These are phyloP conservation scores for Athripsodes cinereus DNA, from an alignment of 2,888 invertebrate genomes.

Conservation along the genomic window DNA sequence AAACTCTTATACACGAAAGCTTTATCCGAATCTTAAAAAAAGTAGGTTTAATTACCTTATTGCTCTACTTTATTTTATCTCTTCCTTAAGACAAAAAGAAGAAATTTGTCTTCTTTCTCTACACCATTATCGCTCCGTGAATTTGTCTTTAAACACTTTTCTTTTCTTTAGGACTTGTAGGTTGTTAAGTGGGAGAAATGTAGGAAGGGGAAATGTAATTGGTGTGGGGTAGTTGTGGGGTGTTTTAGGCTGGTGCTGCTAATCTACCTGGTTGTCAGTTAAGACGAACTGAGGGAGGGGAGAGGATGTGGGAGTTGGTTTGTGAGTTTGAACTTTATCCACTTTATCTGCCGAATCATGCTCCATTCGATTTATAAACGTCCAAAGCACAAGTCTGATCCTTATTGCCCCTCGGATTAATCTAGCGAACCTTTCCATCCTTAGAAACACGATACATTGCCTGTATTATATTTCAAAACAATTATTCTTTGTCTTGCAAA, in stretches of 20 bases:
- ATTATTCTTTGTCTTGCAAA: no score
- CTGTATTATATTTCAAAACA: no score
- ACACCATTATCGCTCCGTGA: slow-evolving; percentile 2
- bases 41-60: neutral
- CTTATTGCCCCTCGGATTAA: slow-evolving; percentile 15
- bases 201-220: neutral
- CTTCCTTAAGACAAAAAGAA: neutral
- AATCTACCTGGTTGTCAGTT: slow-evolving; percentile 5
- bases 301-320: neutral
- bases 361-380: slow-evolving; percentile 26
- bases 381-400: slow-evolving; percentile 19
- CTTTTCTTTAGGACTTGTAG: neutral
- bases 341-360: slow-evolving; percentile 26
- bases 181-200: neutral
- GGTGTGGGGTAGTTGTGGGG: neutral
- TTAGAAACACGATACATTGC: no score
- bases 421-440: slow-evolving; percentile 14
- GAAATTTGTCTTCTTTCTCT: slow-evolving; percentile 1
- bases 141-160: slow-evolving; percentile 8
- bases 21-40: no score
- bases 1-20: no score
- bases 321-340: slow-evolving; percentile 10
- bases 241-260: neutral
- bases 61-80: neutral
- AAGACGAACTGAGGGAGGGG: neutral